Percentiles rank a stretch among this genome's conserved stretches.
Conservation (phyloP, 1,140 invertebrate genomes). For the Stegodyphus mimosarum region DNA sequence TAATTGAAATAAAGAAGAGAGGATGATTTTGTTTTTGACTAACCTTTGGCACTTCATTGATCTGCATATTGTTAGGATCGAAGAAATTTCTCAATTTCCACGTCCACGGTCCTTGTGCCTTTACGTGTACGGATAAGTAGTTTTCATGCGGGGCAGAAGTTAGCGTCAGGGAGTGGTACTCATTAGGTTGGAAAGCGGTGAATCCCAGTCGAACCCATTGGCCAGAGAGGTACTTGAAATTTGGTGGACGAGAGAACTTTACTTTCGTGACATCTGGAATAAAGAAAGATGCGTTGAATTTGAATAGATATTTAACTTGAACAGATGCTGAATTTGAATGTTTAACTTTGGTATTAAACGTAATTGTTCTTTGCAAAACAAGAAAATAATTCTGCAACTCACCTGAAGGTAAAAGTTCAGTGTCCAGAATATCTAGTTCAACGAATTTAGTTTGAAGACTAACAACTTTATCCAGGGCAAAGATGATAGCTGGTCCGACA, state of each 20-base stretch:
- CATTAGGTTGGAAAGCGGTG: conserved; percentile 89
- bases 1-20: no score
- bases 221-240: conserved; percentile 94
- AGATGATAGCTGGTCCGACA: conserved; percentile 90
- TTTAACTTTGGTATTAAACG: neutral
- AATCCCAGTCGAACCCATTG: conserved; percentile 91
- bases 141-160: conserved; percentile 99
- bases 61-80: conserved; percentile 85
- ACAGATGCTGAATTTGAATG: conserved; percentile 1
- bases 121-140: conserved; percentile 96
- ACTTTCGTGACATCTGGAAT: conserved; percentile 72
- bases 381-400: neutral
- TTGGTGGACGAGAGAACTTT: conserved; percentile 82
- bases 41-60: conserved; percentile 9
- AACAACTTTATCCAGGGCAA: conserved; percentile 91
- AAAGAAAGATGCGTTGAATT: neutral
- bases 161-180: conserved; percentile 97
- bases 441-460: conserved; percentile 91
- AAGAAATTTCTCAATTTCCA: conserved; percentile 98
- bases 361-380: neutral
- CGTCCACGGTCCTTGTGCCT: conserved; percentile 98
- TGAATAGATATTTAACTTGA: neutral
- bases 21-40: neutral
- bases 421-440: conserved; percentile 93
- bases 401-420: conserved; percentile 93